Percentiles rank a stretch among this genome's conserved stretches.
Conservation (phyloP, 92 coral and sea anemone species). For the Paramuricea clavata region DNA sequence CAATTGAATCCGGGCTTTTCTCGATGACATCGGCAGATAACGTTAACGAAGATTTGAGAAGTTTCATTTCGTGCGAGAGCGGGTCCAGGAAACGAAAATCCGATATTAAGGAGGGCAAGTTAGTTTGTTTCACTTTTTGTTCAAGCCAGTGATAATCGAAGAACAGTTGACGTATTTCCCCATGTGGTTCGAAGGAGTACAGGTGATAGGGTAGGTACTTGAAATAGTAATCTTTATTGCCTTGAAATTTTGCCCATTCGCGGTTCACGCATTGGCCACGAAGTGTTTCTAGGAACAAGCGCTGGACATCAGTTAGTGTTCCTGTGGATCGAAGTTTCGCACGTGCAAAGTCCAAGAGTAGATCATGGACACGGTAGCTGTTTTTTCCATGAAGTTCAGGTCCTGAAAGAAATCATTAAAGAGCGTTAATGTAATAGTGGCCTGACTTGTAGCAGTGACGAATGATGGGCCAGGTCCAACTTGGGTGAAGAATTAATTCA, state of each 20-base stretch:
- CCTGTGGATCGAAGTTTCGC: constrained; percentile 49
- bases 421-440: too few relatives aligned
- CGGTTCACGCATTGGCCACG: constrained; percentile 38
- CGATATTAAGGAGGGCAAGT: constrained; percentile 66
- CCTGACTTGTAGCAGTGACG: too few relatives aligned
- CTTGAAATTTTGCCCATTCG: constrained; percentile 66
- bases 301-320: constrained; percentile 36
- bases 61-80: constrained; percentile 51
- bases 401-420: neutral
- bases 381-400: constrained; percentile 3
- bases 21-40: constrained; percentile 70
- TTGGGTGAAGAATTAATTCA: too few relatives aligned
- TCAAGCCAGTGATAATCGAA: constrained; percentile 63
- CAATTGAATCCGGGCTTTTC: constrained; percentile 52
- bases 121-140: constrained; percentile 63
- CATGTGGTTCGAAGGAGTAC: constrained; percentile 53
- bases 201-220: constrained; percentile 68
- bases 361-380: constrained; percentile 66
- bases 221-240: constrained; percentile 61
- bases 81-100: constrained; percentile 60
- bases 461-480: too few relatives aligned
- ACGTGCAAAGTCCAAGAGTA: constrained; percentile 70
- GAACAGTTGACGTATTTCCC: constrained; percentile 53
- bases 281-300: constrained; percentile 40
- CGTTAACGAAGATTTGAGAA: constrained; percentile 63